Base-by-base conservation (phyloP, 1,140 invertebrate genomes). In the Marisa cornuarietis region DNA sequence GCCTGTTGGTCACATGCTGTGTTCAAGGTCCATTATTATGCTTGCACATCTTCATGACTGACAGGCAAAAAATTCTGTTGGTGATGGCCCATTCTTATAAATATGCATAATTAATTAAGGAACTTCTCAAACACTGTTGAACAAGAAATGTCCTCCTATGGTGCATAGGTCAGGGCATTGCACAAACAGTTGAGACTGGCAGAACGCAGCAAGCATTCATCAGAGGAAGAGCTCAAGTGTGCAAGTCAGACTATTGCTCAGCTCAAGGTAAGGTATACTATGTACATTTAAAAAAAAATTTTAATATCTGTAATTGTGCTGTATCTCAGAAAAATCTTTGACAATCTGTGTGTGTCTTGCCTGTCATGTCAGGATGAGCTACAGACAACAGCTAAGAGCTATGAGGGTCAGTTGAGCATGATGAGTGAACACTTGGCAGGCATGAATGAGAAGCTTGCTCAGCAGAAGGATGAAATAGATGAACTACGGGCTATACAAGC, bases 341-440 rank as follows among this genome's bases (percentile, higher is more conserved):
- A n/a, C 26, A n/a, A 13, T 68, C 2, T 13, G 22, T 22, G 22
- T 68, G 22, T 31, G 14, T 68, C 0, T n/a, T n/a, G 65, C 54
- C 66, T 79, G 74, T 74, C 42, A 31, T 84, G 88, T 10, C 81
- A 92, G 88, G 93, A 93, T 87, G 93, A 93, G 77, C 87, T 92
- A 72, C 90, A 93, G 75, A 94, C 94, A 5, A 96, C 95, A 7
- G 94, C 94, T 42, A 92, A 94, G 80, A 97, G 96, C 91, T 98
- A 98, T 88, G 96, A 97, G 90, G 92, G 94, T 76, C 96, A 98
- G 90, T 93, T 98, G 69, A 95, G 94, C 83, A 95, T 96, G 65
- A 95, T 98, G 92, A 96, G 95, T 78, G 96, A 98, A 90, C 96
- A 98, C 92, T 93, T 98, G 83, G 96, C 96, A 26, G 95, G 94